A percentile compares a stretch with the other conserved stretches of the same genome.
phyloP scores from a whole-genome alignment of 2,888 invertebrate genomes.

The Proisotoma minuta region DNA sequence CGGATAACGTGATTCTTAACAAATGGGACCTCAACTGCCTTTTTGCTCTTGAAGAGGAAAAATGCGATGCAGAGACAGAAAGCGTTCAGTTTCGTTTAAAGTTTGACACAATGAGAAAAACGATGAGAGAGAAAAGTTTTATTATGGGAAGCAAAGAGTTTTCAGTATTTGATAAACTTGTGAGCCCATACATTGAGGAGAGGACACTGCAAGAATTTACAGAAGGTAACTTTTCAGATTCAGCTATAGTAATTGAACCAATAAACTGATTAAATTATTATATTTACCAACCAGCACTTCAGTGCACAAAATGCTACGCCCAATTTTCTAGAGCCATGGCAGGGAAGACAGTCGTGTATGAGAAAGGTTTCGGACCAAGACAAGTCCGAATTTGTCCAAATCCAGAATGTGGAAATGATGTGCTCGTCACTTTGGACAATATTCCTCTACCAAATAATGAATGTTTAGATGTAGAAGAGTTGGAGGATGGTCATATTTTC shows the following conservation, averaged over 20 bases:
- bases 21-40: constrained; percentile 46
- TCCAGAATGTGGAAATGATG: constrained; percentile 39
- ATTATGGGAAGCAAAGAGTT: constrained; percentile 44
- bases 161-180: constrained; percentile 37
- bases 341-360: constrained; percentile 32
- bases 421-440: constrained; percentile 38
- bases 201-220: constrained; percentile 44
- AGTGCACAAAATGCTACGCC: constrained; percentile 44
- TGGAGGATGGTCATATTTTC: constrained; percentile 19
- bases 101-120: constrained; percentile 44
- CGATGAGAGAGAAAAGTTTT: constrained; percentile 40
- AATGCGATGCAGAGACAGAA: constrained; percentile 41
- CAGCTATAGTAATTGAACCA: too few species aligned
- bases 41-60: constrained; percentile 38
- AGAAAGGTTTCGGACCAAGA: constrained; percentile 31
- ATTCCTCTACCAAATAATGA: constrained; percentile 45
- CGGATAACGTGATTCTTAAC: constrained; percentile 27
- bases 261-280: neutral
- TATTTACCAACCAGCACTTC: constrained; percentile 20
- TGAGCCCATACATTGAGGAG: constrained; percentile 39
- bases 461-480: constrained; percentile 35
- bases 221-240: too few species aligned
- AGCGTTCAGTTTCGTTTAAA: constrained; percentile 41
- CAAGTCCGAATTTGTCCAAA: constrained; percentile 45
- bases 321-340: constrained; percentile 41